A percentile compares a stretch with the other conserved stretches of the same genome.
phyloP scores from a whole-genome alignment of 2,888 invertebrate species.

The Lypha dubia region DNA sequence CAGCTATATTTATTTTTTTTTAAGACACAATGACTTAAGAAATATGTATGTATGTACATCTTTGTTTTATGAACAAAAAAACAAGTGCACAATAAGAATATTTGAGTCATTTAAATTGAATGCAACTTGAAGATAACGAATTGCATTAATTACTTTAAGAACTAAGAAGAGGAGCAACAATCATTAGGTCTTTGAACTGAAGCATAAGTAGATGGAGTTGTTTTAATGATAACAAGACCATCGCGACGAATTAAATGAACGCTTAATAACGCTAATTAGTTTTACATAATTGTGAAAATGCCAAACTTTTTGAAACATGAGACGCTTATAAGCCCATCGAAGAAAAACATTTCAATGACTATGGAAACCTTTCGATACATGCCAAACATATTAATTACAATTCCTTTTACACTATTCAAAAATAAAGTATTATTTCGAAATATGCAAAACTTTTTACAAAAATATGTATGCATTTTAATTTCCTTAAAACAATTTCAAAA shows the following conservation, averaged over 20 bases:
- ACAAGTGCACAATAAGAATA: too few species aligned
- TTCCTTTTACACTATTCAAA: not conserved
- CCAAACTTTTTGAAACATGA: too few species aligned
- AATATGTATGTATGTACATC: not conserved
- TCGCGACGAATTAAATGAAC: not conserved
- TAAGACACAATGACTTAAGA: constrained; percentile 6
- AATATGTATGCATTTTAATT: not conserved
- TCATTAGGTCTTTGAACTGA: not conserved
- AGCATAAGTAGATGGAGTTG: not conserved
- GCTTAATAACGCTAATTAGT: too few species aligned
- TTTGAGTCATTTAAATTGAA: constrained; percentile 28
- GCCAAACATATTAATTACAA: too few species aligned
- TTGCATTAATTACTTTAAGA: constrained; percentile 33
- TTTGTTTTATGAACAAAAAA: constrained; percentile 8
- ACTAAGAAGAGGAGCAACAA: not conserved
- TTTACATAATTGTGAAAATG: too few species aligned
- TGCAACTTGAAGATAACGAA: constrained; percentile 12
- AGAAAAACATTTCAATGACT: too few species aligned
- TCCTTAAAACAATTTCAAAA: not conserved
- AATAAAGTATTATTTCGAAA: not conserved
- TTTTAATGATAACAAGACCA: not conserved
- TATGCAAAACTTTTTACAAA: not conserved
- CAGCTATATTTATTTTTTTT: constrained; percentile 25
- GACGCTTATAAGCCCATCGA: too few species aligned
- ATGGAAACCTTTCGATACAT: too few species aligned